A percentile compares a stretch with the other conserved stretches of the same genome.
Conservation (phyloP, 1,140 invertebrate species). For the Polypedilum pembai region DNA sequence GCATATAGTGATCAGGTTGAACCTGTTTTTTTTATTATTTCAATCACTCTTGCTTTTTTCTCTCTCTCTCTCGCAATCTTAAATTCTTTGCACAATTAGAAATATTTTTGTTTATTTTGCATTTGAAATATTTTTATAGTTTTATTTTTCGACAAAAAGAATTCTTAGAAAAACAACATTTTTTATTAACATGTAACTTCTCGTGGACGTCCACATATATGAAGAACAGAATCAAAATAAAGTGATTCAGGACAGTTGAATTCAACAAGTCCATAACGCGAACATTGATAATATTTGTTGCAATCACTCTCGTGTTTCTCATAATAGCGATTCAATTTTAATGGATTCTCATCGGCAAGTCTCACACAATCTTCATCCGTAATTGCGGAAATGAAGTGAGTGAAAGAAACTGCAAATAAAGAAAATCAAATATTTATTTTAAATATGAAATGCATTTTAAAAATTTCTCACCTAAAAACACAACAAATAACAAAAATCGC, state of each 20-base stretch:
- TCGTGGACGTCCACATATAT: background rate
- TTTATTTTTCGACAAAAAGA: background rate
- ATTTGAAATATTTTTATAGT: no score
- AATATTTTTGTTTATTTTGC: slow-evolving; percentile 2
- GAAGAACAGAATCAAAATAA: background rate
- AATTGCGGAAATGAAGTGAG: background rate
- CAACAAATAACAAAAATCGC: background rate
- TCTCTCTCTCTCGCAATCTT: no score
- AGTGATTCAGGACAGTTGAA: slow-evolving; percentile 3
- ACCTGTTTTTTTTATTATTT: background rate
- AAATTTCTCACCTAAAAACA: slow-evolving; percentile 6
- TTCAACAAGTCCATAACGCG: background rate
- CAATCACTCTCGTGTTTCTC: background rate
- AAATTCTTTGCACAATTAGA: background rate
- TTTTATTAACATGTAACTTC: slow-evolving; percentile 13
- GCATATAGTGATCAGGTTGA: background rate
- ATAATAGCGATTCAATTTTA: slow-evolving; percentile 10
- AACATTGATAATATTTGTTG: slow-evolving; percentile 4
- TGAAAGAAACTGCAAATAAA: background rate
- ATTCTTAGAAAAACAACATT: background rate
- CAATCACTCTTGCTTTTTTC: no score
- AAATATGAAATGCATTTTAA: slow-evolving; percentile 1
- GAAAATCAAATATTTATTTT: background rate
- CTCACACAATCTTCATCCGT: background rate
- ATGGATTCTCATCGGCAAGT: slow-evolving; percentile 11